phyloP scores from a whole-genome alignment of 2,113 vertebrate species.

The Plecturocebus donacophilus region DNA sequence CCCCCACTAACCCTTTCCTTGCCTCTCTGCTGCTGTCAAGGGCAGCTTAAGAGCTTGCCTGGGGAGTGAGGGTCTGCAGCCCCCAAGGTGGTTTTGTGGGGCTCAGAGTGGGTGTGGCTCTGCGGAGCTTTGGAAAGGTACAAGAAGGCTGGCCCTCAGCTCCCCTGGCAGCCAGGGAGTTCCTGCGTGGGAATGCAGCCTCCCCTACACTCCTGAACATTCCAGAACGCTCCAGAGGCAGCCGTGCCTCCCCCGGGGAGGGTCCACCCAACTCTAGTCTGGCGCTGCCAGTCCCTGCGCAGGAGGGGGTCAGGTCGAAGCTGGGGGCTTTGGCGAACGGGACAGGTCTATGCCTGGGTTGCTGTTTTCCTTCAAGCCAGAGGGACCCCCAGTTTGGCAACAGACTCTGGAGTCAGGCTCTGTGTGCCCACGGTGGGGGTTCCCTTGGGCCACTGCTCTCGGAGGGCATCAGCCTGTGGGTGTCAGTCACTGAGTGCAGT shows the following conservation, averaged over 20 bases:
- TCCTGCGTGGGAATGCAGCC: background rate
- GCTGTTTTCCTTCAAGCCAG: background rate
- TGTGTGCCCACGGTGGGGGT: fast-evolving
- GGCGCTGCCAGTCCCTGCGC: constrained; percentile 4
- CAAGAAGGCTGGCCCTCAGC: background rate
- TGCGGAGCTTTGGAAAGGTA: background rate
- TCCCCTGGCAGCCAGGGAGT: background rate
- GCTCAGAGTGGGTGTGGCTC: no score
- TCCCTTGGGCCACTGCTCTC: background rate
- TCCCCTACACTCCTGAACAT: constrained; percentile 54
- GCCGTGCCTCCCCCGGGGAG: background rate
- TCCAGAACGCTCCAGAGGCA: background rate
- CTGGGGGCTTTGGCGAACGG: background rate
- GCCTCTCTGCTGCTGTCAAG: background rate
- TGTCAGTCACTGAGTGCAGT: background rate
- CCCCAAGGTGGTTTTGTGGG: fast-evolving
- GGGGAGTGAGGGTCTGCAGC: no score
- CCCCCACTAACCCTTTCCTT: background rate
- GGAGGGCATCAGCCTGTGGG: background rate
- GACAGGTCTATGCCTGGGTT: background rate
- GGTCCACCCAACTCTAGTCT: background rate
- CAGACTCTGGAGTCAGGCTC: background rate
- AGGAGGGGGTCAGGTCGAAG: background rate
- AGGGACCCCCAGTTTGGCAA: background rate
- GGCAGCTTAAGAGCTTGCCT: background rate